phyloP scores from a whole-genome alignment of 2,113 vertebrate species.

The Aplodontia rufa region DNA sequence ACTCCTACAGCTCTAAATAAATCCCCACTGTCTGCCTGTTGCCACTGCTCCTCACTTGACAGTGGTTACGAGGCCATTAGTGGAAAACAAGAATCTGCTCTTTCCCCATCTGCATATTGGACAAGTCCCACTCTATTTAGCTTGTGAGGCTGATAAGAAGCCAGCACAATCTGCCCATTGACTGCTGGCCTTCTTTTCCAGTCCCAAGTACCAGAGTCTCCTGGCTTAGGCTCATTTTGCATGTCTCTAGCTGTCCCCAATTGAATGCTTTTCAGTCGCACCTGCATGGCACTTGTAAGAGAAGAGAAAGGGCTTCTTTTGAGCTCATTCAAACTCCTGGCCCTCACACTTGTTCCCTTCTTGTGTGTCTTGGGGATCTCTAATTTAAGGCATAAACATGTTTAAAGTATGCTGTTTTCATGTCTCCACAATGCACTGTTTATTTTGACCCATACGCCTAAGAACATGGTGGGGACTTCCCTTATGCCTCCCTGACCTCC shows the following conservation, averaged over 20 bases:
- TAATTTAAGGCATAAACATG: conserved; percentile 66
- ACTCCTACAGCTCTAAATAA: conserved; percentile 50
- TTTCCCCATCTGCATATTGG: conserved; percentile 77
- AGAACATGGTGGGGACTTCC: conserved; percentile 19
- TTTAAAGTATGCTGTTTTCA: conserved; percentile 75
- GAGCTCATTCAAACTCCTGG: conserved; percentile 60
- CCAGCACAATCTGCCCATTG: conserved; percentile 77
- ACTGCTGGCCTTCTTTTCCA: conserved; percentile 69
- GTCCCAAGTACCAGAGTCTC: conserved; percentile 65
- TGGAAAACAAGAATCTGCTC: conserved; percentile 74
- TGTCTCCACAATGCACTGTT: conserved; percentile 62
- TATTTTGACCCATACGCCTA: conserved; percentile 54
- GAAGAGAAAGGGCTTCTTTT: conserved; percentile 63
- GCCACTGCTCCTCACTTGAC: conserved; percentile 58
- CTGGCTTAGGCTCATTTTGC: conserved; percentile 64
- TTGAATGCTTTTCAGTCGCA: conserved; percentile 67
- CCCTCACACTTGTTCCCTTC: conserved; percentile 56
- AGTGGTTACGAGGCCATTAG: conserved; percentile 67
- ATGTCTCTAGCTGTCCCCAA: conserved; percentile 66
- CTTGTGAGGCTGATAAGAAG: conserved; percentile 62
- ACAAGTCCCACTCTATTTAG: conserved; percentile 75
- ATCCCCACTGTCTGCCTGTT: conserved; percentile 49
- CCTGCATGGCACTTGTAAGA: conserved; percentile 67
- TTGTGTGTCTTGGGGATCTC: conserved; percentile 43
- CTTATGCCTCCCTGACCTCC: not conserved